Evolutionary conservation across 2,888 invertebrate species (phyloP).

Genomic region (Chymomyza amoena): DNA sequence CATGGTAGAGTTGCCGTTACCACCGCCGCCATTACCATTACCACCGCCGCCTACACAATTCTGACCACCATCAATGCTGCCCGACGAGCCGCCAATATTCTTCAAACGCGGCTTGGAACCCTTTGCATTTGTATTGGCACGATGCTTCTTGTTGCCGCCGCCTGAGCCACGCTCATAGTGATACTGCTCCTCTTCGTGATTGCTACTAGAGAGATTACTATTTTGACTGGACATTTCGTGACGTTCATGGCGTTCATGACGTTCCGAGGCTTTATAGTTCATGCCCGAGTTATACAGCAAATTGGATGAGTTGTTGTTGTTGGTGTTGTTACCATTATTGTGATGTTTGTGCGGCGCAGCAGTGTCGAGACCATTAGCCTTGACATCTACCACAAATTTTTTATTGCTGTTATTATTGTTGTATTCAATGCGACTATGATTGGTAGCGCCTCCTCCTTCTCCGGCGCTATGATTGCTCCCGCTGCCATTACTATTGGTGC

Average conservation of each 20-base stretch:
- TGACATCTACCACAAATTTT: constrained; percentile 55
- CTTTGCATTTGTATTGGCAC: constrained; percentile 77
- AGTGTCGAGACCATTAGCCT: constrained; percentile 57
- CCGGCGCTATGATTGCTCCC: constrained; percentile 47
- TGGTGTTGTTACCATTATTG: constrained; percentile 42
- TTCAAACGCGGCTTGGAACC: constrained; percentile 78
- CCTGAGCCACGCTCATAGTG: constrained; percentile 67
- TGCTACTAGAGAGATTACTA: constrained; percentile 70
- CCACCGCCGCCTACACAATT: constrained; percentile 5
- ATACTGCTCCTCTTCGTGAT: constrained; percentile 74
- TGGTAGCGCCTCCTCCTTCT: constrained; percentile 38
- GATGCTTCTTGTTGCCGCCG: constrained; percentile 75
- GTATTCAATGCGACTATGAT: constrained; percentile 37
- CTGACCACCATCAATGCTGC: constrained; percentile 79
- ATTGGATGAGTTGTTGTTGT: constrained; percentile 36
- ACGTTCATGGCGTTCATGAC: constrained; percentile 62
- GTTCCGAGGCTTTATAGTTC: constrained; percentile 69
- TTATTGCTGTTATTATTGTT: constrained; percentile 47
- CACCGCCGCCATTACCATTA: constrained; percentile 1
- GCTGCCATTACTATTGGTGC: constrained; percentile 65
- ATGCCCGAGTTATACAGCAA: constrained; percentile 72
- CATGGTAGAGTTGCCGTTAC: constrained; percentile 19
- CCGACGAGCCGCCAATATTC: constrained; percentile 75
- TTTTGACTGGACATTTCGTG: constrained; percentile 68
- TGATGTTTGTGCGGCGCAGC: constrained; percentile 27